Percentiles rank a stretch among this genome's conserved stretches.
phyloP scores from a whole-genome alignment of 2,113 vertebrate species.

The Gadus chalcogrammus region DNA sequence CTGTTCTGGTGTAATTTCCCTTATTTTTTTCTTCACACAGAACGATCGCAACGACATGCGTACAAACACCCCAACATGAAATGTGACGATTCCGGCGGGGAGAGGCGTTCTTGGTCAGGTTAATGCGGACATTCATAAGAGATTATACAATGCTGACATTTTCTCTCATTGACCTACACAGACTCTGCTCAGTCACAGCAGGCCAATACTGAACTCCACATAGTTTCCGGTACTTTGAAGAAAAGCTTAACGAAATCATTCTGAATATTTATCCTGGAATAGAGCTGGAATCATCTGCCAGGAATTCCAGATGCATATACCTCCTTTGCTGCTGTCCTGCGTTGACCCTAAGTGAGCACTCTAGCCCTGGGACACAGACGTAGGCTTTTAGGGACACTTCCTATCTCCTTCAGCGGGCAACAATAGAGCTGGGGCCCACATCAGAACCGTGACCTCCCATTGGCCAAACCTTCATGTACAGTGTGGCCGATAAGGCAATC shows the following conservation, averaged over 20 bases:
- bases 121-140: slow-evolving; percentile 43
- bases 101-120: slow-evolving; percentile 46
- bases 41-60: slow-evolving; percentile 14
- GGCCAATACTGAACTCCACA: slow-evolving; percentile 31
- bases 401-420: slow-evolving; percentile 24
- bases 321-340: not conserved
- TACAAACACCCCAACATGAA: slow-evolving; percentile 30
- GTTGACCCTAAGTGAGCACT: slow-evolving; percentile 15
- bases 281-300: slow-evolving; percentile 7
- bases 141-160: slow-evolving; percentile 52
- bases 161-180: slow-evolving; percentile 42
- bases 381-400: slow-evolving; percentile 32
- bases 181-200: slow-evolving; percentile 33
- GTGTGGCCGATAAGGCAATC: slow-evolving; percentile 47
- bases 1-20: slow-evolving; percentile 26
- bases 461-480: slow-evolving; percentile 39
- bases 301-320: not conserved
- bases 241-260: slow-evolving; percentile 36
- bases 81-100: slow-evolving; percentile 36
- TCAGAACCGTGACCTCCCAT: slow-evolving; percentile 40
- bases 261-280: slow-evolving; percentile 32
- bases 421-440: not conserved
- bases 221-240: slow-evolving; percentile 48
- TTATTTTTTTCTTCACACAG: slow-evolving; percentile 2
- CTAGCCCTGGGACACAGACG: slow-evolving; percentile 21